Conservation (phyloP, 2,888 invertebrate genomes). For the Cantharis rufa region DNA sequence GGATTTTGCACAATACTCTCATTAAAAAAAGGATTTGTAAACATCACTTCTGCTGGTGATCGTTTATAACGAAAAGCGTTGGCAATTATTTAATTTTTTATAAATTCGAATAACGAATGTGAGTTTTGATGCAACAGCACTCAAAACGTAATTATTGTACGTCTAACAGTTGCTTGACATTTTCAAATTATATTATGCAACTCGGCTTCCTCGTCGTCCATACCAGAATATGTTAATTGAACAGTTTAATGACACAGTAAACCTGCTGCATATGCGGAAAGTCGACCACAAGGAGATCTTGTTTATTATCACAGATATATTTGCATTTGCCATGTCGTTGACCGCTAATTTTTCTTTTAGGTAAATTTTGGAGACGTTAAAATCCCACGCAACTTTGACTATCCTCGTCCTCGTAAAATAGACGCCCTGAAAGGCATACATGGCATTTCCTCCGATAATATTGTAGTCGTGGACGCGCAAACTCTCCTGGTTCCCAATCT, state of each 20-base stretch:
- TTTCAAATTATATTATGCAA: slow-evolving; percentile 17
- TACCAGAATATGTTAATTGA: slow-evolving; percentile 11
- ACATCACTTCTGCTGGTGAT: background rate
- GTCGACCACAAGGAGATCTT: slow-evolving; percentile 16
- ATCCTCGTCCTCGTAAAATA: slow-evolving; percentile 82
- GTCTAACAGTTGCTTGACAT: slow-evolving; percentile 9
- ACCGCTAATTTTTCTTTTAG: slow-evolving; percentile 55
- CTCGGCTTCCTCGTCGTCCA: slow-evolving; percentile 6
- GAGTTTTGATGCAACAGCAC: background rate
- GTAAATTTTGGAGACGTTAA: slow-evolving; percentile 88
- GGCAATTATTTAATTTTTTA: background rate
- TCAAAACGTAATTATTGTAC: background rate
- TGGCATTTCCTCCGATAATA: slow-evolving; percentile 80
- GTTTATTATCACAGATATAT: background rate
- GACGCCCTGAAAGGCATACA: slow-evolving; percentile 78
- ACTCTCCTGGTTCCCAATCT: slow-evolving; percentile 88
- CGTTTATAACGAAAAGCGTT: background rate
- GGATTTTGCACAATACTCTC: background rate
- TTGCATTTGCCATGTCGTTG: slow-evolving; percentile 4
- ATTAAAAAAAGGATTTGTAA: slow-evolving; percentile 1
- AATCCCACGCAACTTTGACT: slow-evolving; percentile 77
- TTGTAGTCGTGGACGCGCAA: slow-evolving; percentile 91
- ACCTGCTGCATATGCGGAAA: slow-evolving; percentile 5
- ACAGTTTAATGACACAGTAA: slow-evolving; percentile 24
- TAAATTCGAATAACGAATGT: background rate